These are phyloP conservation scores for Dexiosoma caninum DNA, from an alignment of 2,888 invertebrate genomes.

Conservation along the genomic window DNA sequence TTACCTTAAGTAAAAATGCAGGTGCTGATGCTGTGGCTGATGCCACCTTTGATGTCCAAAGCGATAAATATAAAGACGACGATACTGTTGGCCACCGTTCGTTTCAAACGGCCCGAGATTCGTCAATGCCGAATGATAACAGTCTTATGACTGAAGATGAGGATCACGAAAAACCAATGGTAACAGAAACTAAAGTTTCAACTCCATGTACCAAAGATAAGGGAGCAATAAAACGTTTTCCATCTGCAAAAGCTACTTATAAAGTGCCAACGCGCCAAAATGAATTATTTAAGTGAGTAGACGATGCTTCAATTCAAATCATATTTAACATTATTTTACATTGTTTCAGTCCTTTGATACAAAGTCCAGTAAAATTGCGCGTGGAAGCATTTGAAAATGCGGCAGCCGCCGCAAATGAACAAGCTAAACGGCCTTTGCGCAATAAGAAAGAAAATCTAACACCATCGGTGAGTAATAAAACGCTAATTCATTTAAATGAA, in stretches of 20 bases:
- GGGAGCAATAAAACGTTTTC: constrained; percentile 45
- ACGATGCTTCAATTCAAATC: not conserved
- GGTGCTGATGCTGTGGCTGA: constrained; percentile 51
- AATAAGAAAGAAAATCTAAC: constrained; percentile 71
- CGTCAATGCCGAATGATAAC: constrained; percentile 65
- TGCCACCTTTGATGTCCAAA: constrained; percentile 67
- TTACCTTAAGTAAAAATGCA: constrained; percentile 60
- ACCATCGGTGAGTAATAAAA: constrained; percentile 66
- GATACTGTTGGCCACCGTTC: constrained; percentile 62
- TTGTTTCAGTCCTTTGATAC: constrained; percentile 80
- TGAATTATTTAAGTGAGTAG: constrained; percentile 75
- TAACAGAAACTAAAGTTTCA: constrained; percentile 37
- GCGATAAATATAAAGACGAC: constrained; percentile 33
- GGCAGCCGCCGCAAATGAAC: constrained; percentile 68
- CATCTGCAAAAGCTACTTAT: constrained; percentile 65
- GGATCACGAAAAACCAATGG: constrained; percentile 56
- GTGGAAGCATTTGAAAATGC: constrained; percentile 81
- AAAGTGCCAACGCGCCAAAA: constrained; percentile 73
- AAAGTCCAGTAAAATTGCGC: constrained; percentile 81
- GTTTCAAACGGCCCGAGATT: constrained; percentile 69
- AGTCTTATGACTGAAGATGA: constrained; percentile 75
- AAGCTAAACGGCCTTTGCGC: constrained; percentile 67
- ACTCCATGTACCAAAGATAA: constrained; percentile 59
- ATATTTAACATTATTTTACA: not conserved
- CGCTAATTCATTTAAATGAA: not conserved